Evolutionary conservation across 2,888 invertebrate genomes (phyloP).

Genomic region (Druceiella hillmani): DNA sequence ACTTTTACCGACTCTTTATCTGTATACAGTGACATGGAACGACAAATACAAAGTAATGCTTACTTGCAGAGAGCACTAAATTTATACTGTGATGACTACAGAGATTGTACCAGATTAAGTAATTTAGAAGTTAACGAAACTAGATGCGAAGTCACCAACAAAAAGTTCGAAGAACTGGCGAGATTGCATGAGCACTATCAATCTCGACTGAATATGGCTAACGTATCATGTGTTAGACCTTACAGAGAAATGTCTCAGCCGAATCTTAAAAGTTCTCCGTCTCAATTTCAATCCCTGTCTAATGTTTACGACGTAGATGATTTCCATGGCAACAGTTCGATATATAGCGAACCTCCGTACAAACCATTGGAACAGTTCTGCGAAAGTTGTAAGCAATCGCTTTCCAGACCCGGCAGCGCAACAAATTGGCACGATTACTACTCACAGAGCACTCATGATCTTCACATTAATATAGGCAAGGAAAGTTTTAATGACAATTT

Average conservation of each 20-base stretch:
- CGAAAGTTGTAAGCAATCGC: slow-evolving; percentile 67
- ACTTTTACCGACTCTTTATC: slow-evolving; percentile 77
- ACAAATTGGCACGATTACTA: slow-evolving; percentile 60
- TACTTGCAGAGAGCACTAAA: slow-evolving; percentile 53
- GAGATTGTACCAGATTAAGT: slow-evolving; percentile 32
- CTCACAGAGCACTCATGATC: slow-evolving; percentile 47
- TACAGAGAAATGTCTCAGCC: slow-evolving; percentile 41
- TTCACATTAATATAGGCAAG: slow-evolving; percentile 26
- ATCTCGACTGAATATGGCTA: slow-evolving; percentile 70
- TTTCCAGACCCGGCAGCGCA: slow-evolving; percentile 62
- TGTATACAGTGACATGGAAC: slow-evolving; percentile 60
- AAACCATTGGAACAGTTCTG: slow-evolving; percentile 66
- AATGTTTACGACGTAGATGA: slow-evolving; percentile 65
- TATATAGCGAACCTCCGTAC: slow-evolving; percentile 83
- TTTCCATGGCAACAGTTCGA: slow-evolving; percentile 69
- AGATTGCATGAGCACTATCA: slow-evolving; percentile 77
- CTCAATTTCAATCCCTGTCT: slow-evolving; percentile 65
- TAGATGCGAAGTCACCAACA: slow-evolving; percentile 30
- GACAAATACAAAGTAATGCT: slow-evolving; percentile 57
- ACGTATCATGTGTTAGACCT: slow-evolving; percentile 53
- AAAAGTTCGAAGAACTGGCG: slow-evolving; percentile 75
- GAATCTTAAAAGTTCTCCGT: slow-evolving; percentile 41
- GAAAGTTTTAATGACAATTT: slow-evolving; percentile 28
- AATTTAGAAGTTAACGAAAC: slow-evolving; percentile 47
- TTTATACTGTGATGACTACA: slow-evolving; percentile 50